Percentiles rank a stretch among this genome's conserved stretches.
phyloP scores from a whole-genome alignment of 2,113 vertebrate genomes.

The Amphilophus citrinellus region DNA sequence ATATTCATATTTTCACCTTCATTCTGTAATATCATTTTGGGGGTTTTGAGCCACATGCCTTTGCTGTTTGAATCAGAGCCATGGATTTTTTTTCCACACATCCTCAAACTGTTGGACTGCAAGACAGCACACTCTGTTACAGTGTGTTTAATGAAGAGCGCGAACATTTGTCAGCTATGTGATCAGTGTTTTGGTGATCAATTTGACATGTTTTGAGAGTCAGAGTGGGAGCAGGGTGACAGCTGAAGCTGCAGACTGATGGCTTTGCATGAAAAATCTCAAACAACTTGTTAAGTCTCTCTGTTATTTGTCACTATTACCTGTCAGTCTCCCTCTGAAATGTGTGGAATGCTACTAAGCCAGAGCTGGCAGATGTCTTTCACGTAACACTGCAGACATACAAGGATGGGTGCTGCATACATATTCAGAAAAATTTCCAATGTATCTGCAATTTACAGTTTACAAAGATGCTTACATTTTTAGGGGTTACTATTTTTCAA shows the following conservation, averaged over 20 bases:
- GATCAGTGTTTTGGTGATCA: background rate
- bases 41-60: rapidly evolving
- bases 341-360: background rate
- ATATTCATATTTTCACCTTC: too few relatives aligned
- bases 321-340: background rate
- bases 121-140: background rate
- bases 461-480: background rate
- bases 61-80: background rate
- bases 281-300: background rate
- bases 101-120: background rate
- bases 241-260: background rate
- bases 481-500: background rate
- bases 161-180: background rate
- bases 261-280: background rate
- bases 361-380: background rate
- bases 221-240: background rate
- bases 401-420: too few relatives aligned
- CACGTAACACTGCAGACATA: background rate
- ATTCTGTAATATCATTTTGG: background rate
- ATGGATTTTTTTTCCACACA: background rate
- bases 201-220: background rate
- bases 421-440: too few relatives aligned
- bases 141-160: background rate
- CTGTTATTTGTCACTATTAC: constrained; percentile 1
- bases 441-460: background rate